A percentile compares a stretch with the other conserved stretches of the same genome.
These are phyloP conservation scores for Macrobrachium nipponense DNA, from an alignment of 1,140 invertebrate genomes.

Conservation along the genomic window DNA sequence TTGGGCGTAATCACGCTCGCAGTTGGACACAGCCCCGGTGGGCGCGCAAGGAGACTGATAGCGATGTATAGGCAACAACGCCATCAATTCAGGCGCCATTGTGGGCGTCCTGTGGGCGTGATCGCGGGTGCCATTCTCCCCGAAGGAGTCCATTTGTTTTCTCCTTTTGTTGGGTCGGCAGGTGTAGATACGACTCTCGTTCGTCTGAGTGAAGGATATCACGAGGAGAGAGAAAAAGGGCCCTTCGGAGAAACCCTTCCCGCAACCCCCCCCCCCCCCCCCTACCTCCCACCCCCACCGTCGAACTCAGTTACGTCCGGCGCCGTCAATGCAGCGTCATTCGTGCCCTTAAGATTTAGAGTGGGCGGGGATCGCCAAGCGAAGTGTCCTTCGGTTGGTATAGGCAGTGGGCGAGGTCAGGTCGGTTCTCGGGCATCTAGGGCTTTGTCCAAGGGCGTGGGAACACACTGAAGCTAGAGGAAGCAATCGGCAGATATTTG, in stretches of 20 bases:
- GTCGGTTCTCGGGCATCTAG: not conserved
- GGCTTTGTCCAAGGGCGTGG: too few relatives aligned
- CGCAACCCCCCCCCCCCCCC: too few relatives aligned
- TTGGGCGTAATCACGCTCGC: not conserved
- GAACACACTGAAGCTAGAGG: too few relatives aligned
- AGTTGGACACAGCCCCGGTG: conserved; percentile 20
- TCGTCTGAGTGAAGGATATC: not conserved
- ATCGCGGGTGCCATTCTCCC: conserved; percentile 16
- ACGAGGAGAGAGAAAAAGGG: not conserved
- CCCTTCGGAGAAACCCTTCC: too few relatives aligned
- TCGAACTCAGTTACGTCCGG: too few relatives aligned
- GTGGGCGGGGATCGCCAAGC: too few relatives aligned
- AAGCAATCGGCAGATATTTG: too few relatives aligned
- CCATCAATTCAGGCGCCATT: conserved; percentile 32
- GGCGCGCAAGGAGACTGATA: conserved; percentile 29
- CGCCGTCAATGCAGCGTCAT: not conserved
- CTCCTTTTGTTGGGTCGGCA: conserved; percentile 14
- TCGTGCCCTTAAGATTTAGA: too few relatives aligned
- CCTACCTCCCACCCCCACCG: too few relatives aligned
- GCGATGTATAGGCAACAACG: conserved; percentile 35
- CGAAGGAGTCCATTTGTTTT: conserved; percentile 12
- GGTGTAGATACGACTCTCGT: conserved; percentile 4
- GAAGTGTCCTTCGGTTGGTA: not conserved
- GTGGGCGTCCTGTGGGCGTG: conserved; percentile 29
- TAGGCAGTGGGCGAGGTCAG: not conserved